Base-by-base conservation (phyloP, 1,140 invertebrate genomes). In the Dendrolimus punctatus region DNA sequence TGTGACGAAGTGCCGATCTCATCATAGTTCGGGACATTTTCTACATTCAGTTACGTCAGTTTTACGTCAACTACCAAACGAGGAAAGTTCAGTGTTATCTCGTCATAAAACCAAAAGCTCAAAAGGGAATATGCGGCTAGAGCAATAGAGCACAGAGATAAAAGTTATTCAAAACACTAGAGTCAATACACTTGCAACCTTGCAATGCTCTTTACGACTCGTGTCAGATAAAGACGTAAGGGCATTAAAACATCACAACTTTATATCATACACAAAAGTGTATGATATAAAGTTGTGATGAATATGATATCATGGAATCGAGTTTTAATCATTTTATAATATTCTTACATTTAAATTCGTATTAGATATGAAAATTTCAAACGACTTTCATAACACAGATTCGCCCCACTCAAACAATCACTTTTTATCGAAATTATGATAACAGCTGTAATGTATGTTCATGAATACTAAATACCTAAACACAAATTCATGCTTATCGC, bases 131-230 rank as follows among this genome's bases (percentile, higher is more conserved):
- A 60, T 73, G 45, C 64, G 53, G 57, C 72, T 80, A 81, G 76
- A 68, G 46, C 66, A 66, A 70, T 70, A 68, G 71, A 66, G 55
- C 63, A 61, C 53, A 53, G 56, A 76, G 77, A 80, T 80, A 82
- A 81, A 23, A 76, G 62, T 64, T 76, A 76, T 80, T 77, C 71
- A 73, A 70, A 70, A 76, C 65, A 80, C 66, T 70, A 76, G 71
- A 78, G 82, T 84, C 82, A 84, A 85, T 81, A 84, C 77, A 81
- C 80, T 78, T 73, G 69, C 82, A 85, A 85, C 82, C 82, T 85
- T 85, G 80, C 80, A 75, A 67, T 72, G 82, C 70, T 82, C 82
- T 83, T 79, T 80, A 80, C 71, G 64, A 81, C 71, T 80, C 68
- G 66, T 69, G 80, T 78, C 80, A 76, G 80, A 85, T 83, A 85